Conservation (phyloP, 2,888 invertebrate genomes). For the Bedellia somnulentella region DNA sequence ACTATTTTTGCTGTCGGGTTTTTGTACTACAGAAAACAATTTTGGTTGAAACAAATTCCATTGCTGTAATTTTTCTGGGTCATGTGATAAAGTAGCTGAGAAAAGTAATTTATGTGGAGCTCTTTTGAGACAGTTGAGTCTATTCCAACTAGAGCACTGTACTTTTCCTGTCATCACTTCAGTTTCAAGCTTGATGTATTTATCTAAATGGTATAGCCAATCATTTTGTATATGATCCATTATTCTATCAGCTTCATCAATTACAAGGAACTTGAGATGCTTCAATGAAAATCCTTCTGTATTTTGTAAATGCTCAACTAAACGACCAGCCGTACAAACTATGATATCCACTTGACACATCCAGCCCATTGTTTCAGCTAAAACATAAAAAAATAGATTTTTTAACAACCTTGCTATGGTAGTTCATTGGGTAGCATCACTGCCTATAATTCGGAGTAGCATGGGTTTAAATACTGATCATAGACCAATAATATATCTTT, state of each 20-base stretch:
- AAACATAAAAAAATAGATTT: slow-evolving; percentile 16
- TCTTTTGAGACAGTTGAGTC: slow-evolving; percentile 37
- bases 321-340: slow-evolving; percentile 89
- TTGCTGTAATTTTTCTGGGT: slow-evolving; percentile 91
- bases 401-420: slow-evolving; percentile 3
- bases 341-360: slow-evolving; percentile 77
- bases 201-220: slow-evolving; percentile 83
- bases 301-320: slow-evolving; percentile 87
- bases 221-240: slow-evolving; percentile 90
- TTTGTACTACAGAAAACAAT: slow-evolving; percentile 76
- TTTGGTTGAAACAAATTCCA: slow-evolving; percentile 90
- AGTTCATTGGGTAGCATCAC: too few species aligned
- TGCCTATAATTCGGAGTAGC: too few species aligned
- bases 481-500: too few species aligned
- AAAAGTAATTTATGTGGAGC: slow-evolving; percentile 89
- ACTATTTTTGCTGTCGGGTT: slow-evolving; percentile 26
- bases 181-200: slow-evolving; percentile 62
- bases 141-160: slow-evolving; percentile 50
- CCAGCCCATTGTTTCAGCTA: slow-evolving; percentile 61
- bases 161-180: slow-evolving; percentile 48
- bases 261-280: slow-evolving; percentile 76
- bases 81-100: slow-evolving; percentile 96
- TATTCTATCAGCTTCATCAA: slow-evolving; percentile 97
- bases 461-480: too few species aligned
- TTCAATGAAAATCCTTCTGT: slow-evolving; percentile 78